These are phyloP conservation scores for Camponotus fellah DNA, from an alignment of 2,888 invertebrate genomes.

Conservation along the genomic window DNA sequence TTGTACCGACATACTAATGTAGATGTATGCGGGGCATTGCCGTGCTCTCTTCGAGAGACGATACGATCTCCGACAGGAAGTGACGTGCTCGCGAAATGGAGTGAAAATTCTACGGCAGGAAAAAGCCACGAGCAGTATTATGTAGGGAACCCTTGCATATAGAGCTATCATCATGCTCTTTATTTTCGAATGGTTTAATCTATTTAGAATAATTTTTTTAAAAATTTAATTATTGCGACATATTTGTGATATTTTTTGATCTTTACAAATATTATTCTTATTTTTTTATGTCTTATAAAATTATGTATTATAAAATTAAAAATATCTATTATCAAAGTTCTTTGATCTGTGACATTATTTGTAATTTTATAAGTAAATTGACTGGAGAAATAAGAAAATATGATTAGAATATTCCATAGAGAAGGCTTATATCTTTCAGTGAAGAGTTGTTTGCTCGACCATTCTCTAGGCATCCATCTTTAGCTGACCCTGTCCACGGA, in stretches of 20 bases:
- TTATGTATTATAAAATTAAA: not conserved
- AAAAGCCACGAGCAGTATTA: constrained; percentile 60
- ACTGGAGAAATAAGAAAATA: constrained; percentile 45
- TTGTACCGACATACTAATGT: constrained; percentile 68
- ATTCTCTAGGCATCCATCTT: constrained; percentile 82
- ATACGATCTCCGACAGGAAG: constrained; percentile 75
- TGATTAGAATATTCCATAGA: constrained; percentile 60
- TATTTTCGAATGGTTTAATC: not conserved
- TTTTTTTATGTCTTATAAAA: not conserved
- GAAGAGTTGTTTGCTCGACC: constrained; percentile 84
- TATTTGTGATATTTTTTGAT: not conserved
- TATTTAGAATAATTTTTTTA: not conserved
- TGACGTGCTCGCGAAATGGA: constrained; percentile 77
- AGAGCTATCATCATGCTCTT: not conserved
- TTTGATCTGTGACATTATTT: not conserved
- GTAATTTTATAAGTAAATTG: not conserved
- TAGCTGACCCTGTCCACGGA: constrained; percentile 76
- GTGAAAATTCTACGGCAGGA: constrained; percentile 74
- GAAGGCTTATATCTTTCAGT: constrained; percentile 58
- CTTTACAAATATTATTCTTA: not conserved
- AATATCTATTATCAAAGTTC: not conserved
- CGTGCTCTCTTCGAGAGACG: constrained; percentile 68
- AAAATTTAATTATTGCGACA: not conserved
- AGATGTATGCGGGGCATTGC: constrained; percentile 53
- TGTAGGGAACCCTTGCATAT: not conserved